Evolutionary conservation across 2,113 vertebrate genomes (phyloP).

Genomic region (Myodes glareolus): DNA sequence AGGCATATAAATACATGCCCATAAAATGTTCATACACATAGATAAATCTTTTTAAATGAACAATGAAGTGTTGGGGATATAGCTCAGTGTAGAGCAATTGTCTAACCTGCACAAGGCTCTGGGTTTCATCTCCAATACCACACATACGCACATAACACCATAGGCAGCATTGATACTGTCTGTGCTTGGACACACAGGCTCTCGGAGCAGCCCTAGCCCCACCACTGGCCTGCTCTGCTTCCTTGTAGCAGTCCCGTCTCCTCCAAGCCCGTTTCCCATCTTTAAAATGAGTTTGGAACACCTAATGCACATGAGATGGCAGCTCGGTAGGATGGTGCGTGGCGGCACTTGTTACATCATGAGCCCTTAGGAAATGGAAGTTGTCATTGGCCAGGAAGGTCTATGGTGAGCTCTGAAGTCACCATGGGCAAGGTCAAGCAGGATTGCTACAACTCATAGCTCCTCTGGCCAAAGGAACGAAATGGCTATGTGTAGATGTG

Average conservation of each 20-base stretch:
- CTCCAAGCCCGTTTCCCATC: background rate
- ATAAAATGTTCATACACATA: background rate
- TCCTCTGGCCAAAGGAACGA: background rate
- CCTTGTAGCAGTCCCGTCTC: background rate
- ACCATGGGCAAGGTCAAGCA: background rate
- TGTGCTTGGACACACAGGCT: background rate
- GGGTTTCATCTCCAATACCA: too few species aligned
- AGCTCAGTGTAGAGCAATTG: background rate
- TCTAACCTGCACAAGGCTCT: background rate
- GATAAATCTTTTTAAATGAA: background rate
- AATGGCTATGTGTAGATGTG: background rate
- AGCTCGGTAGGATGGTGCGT: background rate
- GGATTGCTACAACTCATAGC: background rate
- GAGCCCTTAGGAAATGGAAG: background rate
- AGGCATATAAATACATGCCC: background rate
- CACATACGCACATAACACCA: background rate
- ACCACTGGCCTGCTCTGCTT: background rate
- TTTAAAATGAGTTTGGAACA: background rate
- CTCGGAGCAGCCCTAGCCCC: background rate
- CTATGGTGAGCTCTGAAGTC: background rate
- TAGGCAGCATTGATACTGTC: background rate
- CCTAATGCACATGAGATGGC: background rate
- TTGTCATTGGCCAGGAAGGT: background rate
- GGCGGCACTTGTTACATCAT: background rate
- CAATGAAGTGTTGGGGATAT: background rate